phyloP scores from a whole-genome alignment of 2,888 invertebrate genomes.

The Pristionchus mayeri region DNA sequence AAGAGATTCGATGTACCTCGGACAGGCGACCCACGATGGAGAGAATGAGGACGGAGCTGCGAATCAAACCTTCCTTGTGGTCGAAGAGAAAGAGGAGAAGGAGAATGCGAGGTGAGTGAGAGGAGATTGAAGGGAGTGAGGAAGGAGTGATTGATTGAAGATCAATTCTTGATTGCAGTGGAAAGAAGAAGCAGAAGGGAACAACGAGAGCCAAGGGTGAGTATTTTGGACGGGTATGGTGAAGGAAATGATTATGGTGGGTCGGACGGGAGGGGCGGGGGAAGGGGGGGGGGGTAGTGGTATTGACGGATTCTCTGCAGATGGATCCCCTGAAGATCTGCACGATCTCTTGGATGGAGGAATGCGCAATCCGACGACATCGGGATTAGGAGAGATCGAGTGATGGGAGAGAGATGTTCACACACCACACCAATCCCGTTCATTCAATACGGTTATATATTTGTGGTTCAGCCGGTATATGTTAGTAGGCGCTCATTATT shows the following conservation, averaged over 20 bases:
- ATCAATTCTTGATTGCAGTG: constrained; percentile 13
- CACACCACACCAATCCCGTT: background rate
- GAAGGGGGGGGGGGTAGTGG: background rate
- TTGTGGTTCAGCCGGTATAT: background rate
- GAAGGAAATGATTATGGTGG: background rate
- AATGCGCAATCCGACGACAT: background rate
- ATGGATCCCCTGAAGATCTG: background rate
- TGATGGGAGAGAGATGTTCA: background rate
- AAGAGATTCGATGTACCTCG: background rate
- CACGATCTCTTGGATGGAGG: background rate
- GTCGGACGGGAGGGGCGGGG: too few relatives aligned
- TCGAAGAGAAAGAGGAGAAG: constrained; percentile 14
- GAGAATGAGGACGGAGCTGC: background rate
- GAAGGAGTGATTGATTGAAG: too few relatives aligned
- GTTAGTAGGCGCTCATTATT: background rate
- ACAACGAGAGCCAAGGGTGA: background rate
- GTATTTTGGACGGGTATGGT: background rate
- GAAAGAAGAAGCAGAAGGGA: background rate
- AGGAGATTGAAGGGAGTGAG: background rate
- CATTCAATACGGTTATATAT: constrained; percentile 5
- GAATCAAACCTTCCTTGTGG: background rate
- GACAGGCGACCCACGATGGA: background rate
- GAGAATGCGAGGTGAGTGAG: background rate
- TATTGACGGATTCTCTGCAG: background rate
- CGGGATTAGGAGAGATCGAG: background rate